A percentile compares a stretch with the other conserved stretches of the same genome.
phyloP scores from a whole-genome alignment of 2,113 vertebrate genomes.

The Crotalus helleri region DNA sequence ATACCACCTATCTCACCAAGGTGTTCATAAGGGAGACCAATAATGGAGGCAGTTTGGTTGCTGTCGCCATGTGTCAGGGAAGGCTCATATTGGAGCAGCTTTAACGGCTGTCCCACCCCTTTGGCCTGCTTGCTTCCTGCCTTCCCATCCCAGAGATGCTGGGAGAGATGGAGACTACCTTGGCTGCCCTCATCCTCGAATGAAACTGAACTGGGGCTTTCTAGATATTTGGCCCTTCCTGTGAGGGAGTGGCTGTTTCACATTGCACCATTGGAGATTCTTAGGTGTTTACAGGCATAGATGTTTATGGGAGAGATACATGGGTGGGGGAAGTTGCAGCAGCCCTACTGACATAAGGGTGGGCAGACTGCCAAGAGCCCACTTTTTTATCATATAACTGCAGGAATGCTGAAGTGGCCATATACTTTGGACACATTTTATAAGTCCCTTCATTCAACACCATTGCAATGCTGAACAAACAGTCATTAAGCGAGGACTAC shows the following conservation, averaged over 20 bases:
- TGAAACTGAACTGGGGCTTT: not conserved
- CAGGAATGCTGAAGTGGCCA: not conserved
- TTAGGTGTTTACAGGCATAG: not conserved
- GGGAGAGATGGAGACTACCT: slow-evolving; percentile 14
- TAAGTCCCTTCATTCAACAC: too few relatives aligned
- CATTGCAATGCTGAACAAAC: too few relatives aligned
- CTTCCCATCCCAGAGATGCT: slow-evolving; percentile 34
- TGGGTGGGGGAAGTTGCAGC: not conserved
- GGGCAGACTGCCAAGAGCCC: not conserved
- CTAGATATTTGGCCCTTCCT: not conserved
- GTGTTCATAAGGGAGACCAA: not conserved
- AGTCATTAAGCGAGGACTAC: too few relatives aligned
- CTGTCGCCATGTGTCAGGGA: slow-evolving; percentile 2
- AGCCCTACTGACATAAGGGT: not conserved
- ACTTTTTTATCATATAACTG: not conserved
- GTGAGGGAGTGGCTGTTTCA: not conserved
- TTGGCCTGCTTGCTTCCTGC: slow-evolving; percentile 24
- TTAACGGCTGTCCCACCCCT: slow-evolving; percentile 48
- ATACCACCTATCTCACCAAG: not conserved
- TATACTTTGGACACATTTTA: not conserved
- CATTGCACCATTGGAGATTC: not conserved
- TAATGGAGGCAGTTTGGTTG: not conserved
- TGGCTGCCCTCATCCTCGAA: not conserved
- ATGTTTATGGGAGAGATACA: not conserved
- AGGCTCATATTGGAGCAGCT: slow-evolving; percentile 35